These are phyloP conservation scores for Crambe crambe DNA, from an alignment of 37 sponge, comb jelly and placozoan species.

Conservation along the genomic window DNA sequence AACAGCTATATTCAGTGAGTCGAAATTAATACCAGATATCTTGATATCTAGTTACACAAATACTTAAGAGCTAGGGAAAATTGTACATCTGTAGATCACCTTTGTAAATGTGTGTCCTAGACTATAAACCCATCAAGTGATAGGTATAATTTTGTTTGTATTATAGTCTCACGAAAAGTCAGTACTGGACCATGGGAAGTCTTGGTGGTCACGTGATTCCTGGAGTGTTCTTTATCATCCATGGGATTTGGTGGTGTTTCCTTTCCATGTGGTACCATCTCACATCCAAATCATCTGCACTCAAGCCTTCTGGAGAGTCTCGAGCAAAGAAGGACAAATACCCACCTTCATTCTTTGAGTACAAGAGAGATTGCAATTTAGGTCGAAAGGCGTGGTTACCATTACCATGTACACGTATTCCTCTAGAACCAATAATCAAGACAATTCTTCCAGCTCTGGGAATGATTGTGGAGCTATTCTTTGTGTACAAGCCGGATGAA, in stretches of 20 bases:
- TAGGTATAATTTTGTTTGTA: no score
- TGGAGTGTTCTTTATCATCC: slow-evolving; percentile 47
- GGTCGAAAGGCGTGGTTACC: slow-evolving; percentile 51
- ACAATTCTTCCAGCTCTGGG: slow-evolving; percentile 39
- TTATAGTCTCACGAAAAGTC: no score
- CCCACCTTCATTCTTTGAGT: neutral
- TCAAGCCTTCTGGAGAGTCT: no score
- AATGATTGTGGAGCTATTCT: slow-evolving; percentile 41
- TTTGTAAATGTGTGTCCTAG: no score
- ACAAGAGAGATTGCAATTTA: slow-evolving; percentile 38
- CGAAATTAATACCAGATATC: no score
- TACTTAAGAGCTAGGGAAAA: no score
- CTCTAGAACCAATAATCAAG: slow-evolving; percentile 57
- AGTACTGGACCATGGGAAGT: no score
- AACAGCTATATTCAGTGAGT: no score
- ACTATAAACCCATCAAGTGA: no score
- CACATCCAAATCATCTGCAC: neutral
- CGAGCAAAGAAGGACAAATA: neutral
- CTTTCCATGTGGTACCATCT: slow-evolving; percentile 29
- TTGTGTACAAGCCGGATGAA: neutral
- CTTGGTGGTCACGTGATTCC: slow-evolving; percentile 65
- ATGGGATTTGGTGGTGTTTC: slow-evolving; percentile 48
- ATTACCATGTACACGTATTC: slow-evolving; percentile 30
- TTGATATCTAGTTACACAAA: no score
- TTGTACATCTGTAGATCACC: no score